Evolutionary conservation across 2,888 invertebrate genomes (phyloP), one percentile per base, ranked within the genome.

Genomic region (Sarcophaga variegata): DNA sequence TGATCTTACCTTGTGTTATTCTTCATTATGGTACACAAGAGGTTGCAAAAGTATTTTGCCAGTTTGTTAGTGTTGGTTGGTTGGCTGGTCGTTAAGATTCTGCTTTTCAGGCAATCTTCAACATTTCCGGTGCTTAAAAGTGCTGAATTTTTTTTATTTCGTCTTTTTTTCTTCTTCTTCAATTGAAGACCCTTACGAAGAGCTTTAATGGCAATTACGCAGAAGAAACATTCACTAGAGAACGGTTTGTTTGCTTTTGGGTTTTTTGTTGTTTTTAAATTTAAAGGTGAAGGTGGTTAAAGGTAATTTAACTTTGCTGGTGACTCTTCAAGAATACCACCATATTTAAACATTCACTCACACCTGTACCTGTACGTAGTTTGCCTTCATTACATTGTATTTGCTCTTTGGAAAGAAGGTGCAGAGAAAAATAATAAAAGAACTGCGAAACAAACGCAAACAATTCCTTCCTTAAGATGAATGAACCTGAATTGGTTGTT

Each of bases 51-150:
- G 62, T 76, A 76, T 85, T 37, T 78, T 78, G 47, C 70, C 67
- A 60, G 71, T 66, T 70, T 27, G 67, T 74, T 70, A 66, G 70
- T 63, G 45, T 64, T 37, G 37, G 74, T 75, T 25, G 66, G 71
- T 63, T 12, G 37, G 14, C 27, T 22, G 79, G n/a, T 74, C 17
- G 37, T 37, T 54, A 54, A 75, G 69, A 69, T 63, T 75, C 69
- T 76, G 12, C 17, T 17, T 54, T 71, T 77, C 59, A 76, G 75
- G 59, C 69, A 76, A 69, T 83, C 86, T 80, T 86, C 80, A 86
- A 82, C 79, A 80, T 86, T 86, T 86, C 86, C 86, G 86, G 80
- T 82, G 80, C 76, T 79, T 72, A 82, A 72, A 63, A 70, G 20
- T 63, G 10, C 49, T 62, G 45, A 64, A 8, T 37, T 8, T 37